Base-by-base conservation (phyloP, 2,113 vertebrate genomes). In the Caranx melampygus region DNA sequence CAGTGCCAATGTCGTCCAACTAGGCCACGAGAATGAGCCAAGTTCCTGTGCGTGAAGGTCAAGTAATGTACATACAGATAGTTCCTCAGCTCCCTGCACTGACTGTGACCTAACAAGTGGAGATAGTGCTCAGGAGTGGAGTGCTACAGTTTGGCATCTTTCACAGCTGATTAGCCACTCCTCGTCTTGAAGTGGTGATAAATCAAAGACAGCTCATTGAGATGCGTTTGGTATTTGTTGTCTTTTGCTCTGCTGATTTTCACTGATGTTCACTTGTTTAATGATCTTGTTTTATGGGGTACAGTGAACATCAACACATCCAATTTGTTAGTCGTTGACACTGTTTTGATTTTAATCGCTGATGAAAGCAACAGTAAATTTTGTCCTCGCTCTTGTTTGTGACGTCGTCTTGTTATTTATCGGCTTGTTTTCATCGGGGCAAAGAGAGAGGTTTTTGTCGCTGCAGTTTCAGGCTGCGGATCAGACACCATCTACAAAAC, bases 261-360 rank as follows among this genome's bases (percentile, higher is more conserved):
- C 47, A 61, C 82, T 83, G 84, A 84, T 70, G 86, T 70, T 87
- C 74, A 6, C 75, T 77, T 80, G 75, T 87, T 89, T 86, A 86
- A 89, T 90, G 75, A 86, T 81, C 65, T 80, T 83, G 81, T 83
- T 90, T 90, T 88, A 86, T 61, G 75, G 72, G 90, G 49, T 65
- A 77, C 80, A 72, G 58, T 76, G 80, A 90, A 85, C 78, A 82
- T 87, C 73, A 72, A 60, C 70, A 65, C 72, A 58, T 87, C 78
- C 75, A 83, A 84, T 89, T 91, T 86, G 79, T 51, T 81, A 35
- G 37, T 70, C 26, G 4, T 59, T 85, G 80, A 83, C 81, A 78
- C 76, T 72, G 47, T 84, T 91, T 88, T 85, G 80, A 87, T 87
- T 86, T 87, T 85, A 90, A 90, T 85, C 59, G 69, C 44, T 73